A percentile compares a stretch with the other conserved stretches of the same genome.
Evolutionary conservation across 2,888 invertebrate species (phyloP).

Genomic region (Trichopria drosophilae): DNA sequence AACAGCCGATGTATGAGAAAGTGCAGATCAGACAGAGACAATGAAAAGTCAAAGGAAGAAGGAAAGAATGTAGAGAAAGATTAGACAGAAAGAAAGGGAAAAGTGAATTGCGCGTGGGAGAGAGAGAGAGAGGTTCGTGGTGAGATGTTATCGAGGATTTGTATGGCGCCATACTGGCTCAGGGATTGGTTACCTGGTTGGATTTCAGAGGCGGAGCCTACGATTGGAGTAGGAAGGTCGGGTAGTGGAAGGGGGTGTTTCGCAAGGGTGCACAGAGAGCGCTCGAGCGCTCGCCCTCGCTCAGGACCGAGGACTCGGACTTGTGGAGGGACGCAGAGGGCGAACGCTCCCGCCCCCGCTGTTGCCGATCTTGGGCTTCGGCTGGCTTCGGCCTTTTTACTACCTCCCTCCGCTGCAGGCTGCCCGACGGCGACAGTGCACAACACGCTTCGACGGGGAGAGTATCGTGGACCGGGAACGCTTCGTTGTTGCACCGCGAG

Average conservation of each 20-base stretch:
- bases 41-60: too few species aligned
- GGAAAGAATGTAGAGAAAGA: too few species aligned
- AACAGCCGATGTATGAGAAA: too few species aligned
- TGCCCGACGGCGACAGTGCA: constrained; percentile 48
- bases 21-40: too few species aligned
- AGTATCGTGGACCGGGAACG: constrained; percentile 43
- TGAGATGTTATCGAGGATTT: constrained; percentile 43
- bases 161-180: constrained; percentile 52
- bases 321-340: constrained; percentile 3
- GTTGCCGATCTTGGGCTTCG: constrained; percentile 19
- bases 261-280: constrained; percentile 31
- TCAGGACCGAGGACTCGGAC: constrained; percentile 8
- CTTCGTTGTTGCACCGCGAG: constrained; percentile 21
- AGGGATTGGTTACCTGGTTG: constrained; percentile 44
- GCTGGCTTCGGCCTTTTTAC: constrained; percentile 11
- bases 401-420: constrained; percentile 42
- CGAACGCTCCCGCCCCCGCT: constrained; percentile 31
- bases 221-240: constrained; percentile 15
- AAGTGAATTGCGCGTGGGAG: constrained; percentile 27
- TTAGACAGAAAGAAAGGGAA: constrained; percentile 16
- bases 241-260: constrained; percentile 37
- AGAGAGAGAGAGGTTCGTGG: constrained; percentile 45
- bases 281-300: too few species aligned
- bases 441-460: constrained; percentile 48
- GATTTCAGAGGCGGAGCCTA: constrained; percentile 42